phyloP scores from a whole-genome alignment of 2,888 invertebrate genomes.

The Cataglyphis altisquamis region DNA sequence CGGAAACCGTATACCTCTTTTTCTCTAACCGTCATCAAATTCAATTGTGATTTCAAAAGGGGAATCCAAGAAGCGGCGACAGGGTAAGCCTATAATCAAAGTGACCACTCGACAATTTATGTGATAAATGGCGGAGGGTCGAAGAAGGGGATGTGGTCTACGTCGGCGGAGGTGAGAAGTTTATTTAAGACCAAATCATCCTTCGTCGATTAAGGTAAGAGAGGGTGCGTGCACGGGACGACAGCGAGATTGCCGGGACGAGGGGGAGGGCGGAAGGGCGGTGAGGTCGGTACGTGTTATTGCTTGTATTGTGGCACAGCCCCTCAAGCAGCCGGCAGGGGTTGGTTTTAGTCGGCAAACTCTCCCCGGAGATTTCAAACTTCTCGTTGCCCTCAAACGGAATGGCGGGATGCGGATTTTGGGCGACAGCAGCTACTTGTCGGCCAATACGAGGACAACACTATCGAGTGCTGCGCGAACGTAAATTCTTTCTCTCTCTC shows the following conservation, averaged over 20 bases:
- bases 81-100: conserved; percentile 75
- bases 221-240: conserved; percentile 74
- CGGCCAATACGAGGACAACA: conserved; percentile 65
- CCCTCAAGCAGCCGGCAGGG: conserved; percentile 78
- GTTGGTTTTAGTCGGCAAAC: conserved; percentile 80
- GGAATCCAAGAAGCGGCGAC: conserved; percentile 45
- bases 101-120: conserved; percentile 82
- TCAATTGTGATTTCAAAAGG: conserved; percentile 59
- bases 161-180: conserved; percentile 82
- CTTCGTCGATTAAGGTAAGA: conserved; percentile 85
- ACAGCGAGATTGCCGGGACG: conserved; percentile 52
- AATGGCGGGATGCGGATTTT: conserved; percentile 63
- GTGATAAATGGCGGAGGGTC: conserved; percentile 75
- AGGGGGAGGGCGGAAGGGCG: conserved; percentile 66
- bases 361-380: conserved; percentile 78
- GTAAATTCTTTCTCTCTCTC: neutral
- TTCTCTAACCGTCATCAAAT: conserved; percentile 48
- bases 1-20: conserved; percentile 15
- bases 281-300: conserved; percentile 82
- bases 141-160: conserved; percentile 63
- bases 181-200: conserved; percentile 86
- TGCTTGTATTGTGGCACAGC: conserved; percentile 84
- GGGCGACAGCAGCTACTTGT: conserved; percentile 72
- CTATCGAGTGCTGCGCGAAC: conserved; percentile 11
- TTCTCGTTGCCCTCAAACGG: conserved; percentile 74